Base-by-base conservation (phyloP, 2,888 invertebrate species). In the Vesta saturnalis region DNA sequence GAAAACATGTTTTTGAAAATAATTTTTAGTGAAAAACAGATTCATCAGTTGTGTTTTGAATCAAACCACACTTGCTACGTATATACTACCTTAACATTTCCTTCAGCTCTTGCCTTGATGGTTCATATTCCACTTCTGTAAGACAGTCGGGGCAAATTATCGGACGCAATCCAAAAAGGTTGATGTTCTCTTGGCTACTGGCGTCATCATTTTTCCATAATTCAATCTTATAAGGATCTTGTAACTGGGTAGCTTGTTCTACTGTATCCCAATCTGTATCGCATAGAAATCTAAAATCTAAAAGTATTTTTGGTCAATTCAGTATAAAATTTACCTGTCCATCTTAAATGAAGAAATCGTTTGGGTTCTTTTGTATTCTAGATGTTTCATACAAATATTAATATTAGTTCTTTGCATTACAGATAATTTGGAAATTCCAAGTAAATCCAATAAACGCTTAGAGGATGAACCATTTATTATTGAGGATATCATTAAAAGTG, bases 251-350 rank as follows among this genome's bases (percentile, higher is more conserved):
- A 79, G 85, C 85, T 73, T 81, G 83, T 23, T 86, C 85, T 0
- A 90, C 89, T 22, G 87, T 77, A 54, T 86, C 84, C 90, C 90
- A 90, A 74, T 90, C 88, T 35, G 89, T 88, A 80, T 90, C 90
- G 57, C 89, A 87, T 1, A 90, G 80, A 77, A 89, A 89, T 61
- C 74, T 73, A 19, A 10, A 65, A 43, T n/a, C n/a, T n/a, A n/a
- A n/a, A n/a, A n/a, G n/a, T n/a, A n/a, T n/a, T n/a, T n/a, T 16
- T 12, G 14, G 14, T n/a, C 15, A 8, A 58, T 6, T 30, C 30
- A n/a, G n/a, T n/a, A n/a, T n/a, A n/a, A 30, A 5, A 30, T 10
- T 64, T 55, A 75, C 79, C 89, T 87, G 75, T 90, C 89, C 84
- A 88, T 88, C 77, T 89, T 88, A 55, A 89, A 80, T 83, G 88